Evolutionary conservation across 2,888 invertebrate species (phyloP).

Genomic region (Polyploca ridens): DNA sequence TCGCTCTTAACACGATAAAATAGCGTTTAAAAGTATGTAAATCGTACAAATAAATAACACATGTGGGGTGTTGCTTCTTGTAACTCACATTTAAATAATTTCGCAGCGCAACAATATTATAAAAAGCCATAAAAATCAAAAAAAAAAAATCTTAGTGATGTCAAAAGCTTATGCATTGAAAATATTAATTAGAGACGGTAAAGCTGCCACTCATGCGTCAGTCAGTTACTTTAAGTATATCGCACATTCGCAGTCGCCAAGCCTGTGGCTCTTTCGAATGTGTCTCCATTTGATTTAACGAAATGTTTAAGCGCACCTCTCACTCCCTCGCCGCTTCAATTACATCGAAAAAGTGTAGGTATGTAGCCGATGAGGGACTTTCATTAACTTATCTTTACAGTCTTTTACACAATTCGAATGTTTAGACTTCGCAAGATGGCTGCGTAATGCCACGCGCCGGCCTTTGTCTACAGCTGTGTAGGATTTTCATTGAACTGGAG

Average conservation of each 20-base stretch:
- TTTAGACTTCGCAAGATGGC: background rate
- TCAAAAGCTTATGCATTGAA: background rate
- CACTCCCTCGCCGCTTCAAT: slow-evolving; percentile 8
- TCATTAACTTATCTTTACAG: slow-evolving; percentile 2
- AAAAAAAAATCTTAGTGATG: background rate
- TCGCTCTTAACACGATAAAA: background rate
- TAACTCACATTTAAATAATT: background rate
- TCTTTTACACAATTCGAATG: background rate
- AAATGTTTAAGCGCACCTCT: slow-evolving; percentile 7
- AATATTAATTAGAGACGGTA: slow-evolving; percentile 4
- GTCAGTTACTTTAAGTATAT: background rate
- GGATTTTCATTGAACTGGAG: background rate
- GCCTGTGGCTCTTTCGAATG: slow-evolving; percentile 3
- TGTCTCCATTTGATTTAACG: slow-evolving; percentile 5
- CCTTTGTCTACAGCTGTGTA: background rate
- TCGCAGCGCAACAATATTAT: slow-evolving; percentile 3
- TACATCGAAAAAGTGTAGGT: background rate
- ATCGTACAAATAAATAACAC: background rate
- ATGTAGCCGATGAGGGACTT: background rate
- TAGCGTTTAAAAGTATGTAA: background rate
- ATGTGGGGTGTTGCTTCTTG: background rate
- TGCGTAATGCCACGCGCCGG: background rate
- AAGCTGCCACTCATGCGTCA: slow-evolving; percentile 2
- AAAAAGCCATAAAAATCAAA: background rate
- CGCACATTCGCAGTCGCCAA: slow-evolving; percentile 5